phyloP scores from a whole-genome alignment of 2,113 vertebrate species.

The Carassius carassius region DNA sequence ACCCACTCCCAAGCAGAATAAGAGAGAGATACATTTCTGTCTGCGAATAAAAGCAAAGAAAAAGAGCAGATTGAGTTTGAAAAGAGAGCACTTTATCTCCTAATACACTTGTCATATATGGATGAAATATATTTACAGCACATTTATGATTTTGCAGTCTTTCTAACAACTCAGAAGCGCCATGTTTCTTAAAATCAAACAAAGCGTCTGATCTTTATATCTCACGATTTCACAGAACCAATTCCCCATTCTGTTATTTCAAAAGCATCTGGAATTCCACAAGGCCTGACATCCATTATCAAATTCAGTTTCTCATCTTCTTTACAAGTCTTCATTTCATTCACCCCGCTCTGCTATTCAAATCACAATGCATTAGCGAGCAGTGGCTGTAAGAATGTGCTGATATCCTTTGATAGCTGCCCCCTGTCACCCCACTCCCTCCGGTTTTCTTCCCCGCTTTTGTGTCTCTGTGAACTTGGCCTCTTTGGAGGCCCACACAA shows the following conservation, averaged over 20 bases:
- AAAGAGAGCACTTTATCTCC: neutral
- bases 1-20: neutral
- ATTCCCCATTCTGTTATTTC: neutral
- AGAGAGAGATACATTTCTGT: neutral
- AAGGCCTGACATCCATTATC: slow-evolving; percentile 46
- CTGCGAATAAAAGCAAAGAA: slow-evolving; percentile 2
- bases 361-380: slow-evolving; percentile 51
- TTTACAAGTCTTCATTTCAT: slow-evolving; percentile 38
- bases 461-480: slow-evolving; percentile 69
- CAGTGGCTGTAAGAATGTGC: slow-evolving; percentile 43
- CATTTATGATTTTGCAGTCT: slow-evolving; percentile 4
- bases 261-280: slow-evolving; percentile 37
- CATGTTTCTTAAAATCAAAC: neutral
- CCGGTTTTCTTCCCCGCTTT: slow-evolving; percentile 59
- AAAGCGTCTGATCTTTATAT: neutral
- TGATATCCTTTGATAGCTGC: slow-evolving; percentile 70
- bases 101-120: neutral
- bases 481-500: slow-evolving; percentile 70
- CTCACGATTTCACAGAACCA: slow-evolving; percentile 7
- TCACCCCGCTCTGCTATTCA: slow-evolving; percentile 46
- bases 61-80: neutral
- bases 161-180: neutral
- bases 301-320: slow-evolving; percentile 22
- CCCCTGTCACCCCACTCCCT: slow-evolving; percentile 58
- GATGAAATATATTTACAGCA: neutral